Evolutionary conservation across 2,888 invertebrate genomes (phyloP), one percentile per base, ranked within the genome.

Genomic region (Cremastobaeus sp.): DNA sequence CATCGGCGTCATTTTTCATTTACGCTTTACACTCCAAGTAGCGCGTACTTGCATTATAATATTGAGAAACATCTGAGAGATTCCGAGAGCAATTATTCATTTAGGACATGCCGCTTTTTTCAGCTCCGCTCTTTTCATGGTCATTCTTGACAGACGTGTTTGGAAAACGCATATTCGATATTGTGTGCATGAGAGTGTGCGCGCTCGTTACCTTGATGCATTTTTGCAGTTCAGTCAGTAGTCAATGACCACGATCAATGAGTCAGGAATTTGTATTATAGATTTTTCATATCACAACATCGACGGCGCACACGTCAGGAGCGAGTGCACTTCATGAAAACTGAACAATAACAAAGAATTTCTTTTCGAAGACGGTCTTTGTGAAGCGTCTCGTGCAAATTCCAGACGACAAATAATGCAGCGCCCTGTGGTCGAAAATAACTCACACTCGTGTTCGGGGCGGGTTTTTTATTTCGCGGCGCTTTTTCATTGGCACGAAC

Each of bases 181-280:
- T 41, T 39, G n/a, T 43, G 32, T 20, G 8, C 17, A 12, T 41
- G 35, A 12, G 18, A 25, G 20, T 54, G 45, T 68, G 45, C 41
- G 32, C 9, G 37, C 76, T 77, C 76, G 75, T 79, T 77, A 74
- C 82, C 83, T 83, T 83, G 82, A 70, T 80, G 81, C 76, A 80
- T 82, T 83, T 83, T 83, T 83, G 78, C 78, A 69, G 77, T 77
- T 52, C 47, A 48, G 72, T 70, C 79, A 65, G 59, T 50, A 57
- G 73, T 55, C 76, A 79, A 76, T 73, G 77, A 71, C 70, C 76
- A 57, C 77, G 74, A 76, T 79, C 80, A 81, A 81, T 80, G 78
- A 77, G 47, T 68, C 73, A 62, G 66, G 71, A 70, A 70, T 73
- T 69, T 28, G 12, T 68, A 73, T 59, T 55, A 59, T 55, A 41